Evolutionary conservation across 2,888 invertebrate species (phyloP).

Genomic region (Scaptomyza polygonia): DNA sequence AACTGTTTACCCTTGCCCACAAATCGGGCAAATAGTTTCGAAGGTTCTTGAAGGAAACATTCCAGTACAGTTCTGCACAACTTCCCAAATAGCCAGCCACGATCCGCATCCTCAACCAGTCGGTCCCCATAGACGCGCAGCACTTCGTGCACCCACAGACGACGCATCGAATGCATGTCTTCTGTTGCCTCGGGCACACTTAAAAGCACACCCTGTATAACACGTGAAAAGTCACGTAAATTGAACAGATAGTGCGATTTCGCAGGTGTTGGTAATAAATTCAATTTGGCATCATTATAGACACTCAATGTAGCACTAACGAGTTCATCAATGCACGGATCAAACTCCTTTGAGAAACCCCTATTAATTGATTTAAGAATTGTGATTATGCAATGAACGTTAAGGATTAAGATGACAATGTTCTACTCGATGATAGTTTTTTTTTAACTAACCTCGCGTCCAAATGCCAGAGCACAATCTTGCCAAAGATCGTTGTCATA

Average conservation of each 20-base stretch:
- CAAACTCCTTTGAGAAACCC: slow-evolving; percentile 97
- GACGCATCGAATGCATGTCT: slow-evolving; percentile 92
- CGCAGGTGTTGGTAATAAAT: slow-evolving; percentile 94
- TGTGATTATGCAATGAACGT: background rate
- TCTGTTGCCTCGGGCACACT: slow-evolving; percentile 97
- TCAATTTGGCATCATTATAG: slow-evolving; percentile 92
- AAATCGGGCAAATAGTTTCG: slow-evolving; percentile 89
- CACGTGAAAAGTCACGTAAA: slow-evolving; percentile 95
- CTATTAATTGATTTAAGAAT: slow-evolving; percentile 83
- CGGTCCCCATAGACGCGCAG: slow-evolving; percentile 96
- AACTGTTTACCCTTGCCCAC: slow-evolving; percentile 85
- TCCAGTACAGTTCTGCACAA: slow-evolving; percentile 87
- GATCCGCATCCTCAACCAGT: slow-evolving; percentile 92
- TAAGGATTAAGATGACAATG: background rate
- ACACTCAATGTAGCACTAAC: slow-evolving; percentile 94
- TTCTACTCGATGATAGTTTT: background rate
- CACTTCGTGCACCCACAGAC: slow-evolving; percentile 97
- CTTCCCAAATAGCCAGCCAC: slow-evolving; percentile 91
- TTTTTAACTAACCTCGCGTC: slow-evolving; percentile 91
- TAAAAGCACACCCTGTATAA: slow-evolving; percentile 95
- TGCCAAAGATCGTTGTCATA: slow-evolving; percentile 93
- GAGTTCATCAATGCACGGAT: slow-evolving; percentile 95
- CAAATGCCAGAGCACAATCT: slow-evolving; percentile 97
- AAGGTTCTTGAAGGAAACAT: slow-evolving; percentile 88
- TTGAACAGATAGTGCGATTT: slow-evolving; percentile 98